phyloP scores from a whole-genome alignment of 2,888 invertebrate species.

The Entomobrya multifasciata region DNA sequence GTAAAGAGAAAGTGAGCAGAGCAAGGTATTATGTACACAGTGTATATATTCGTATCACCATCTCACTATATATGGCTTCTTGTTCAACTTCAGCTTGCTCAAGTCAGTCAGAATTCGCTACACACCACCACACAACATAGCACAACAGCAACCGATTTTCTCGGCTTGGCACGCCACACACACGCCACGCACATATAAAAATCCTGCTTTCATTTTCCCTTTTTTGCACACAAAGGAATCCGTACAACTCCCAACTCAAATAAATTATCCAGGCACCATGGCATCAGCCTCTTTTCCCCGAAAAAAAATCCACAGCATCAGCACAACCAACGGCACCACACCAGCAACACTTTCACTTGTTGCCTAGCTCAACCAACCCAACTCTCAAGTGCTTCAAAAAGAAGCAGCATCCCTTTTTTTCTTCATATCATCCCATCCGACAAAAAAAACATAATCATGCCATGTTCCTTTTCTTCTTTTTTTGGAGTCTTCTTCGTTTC shows the following conservation, averaged over 20 bases:
- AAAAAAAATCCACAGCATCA: too few species aligned
- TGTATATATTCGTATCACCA: too few species aligned
- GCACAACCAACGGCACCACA: not conserved
- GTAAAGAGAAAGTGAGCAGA: not conserved
- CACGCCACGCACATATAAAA: not conserved
- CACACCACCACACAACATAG: not conserved
- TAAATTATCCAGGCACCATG: conserved; percentile 46
- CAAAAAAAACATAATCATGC: not conserved
- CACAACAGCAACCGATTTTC: too few species aligned
- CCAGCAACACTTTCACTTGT: conserved; percentile 16
- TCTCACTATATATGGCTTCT: not conserved
- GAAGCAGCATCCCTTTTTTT: not conserved
- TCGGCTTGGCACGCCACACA: not conserved
- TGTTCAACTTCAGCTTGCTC: not conserved
- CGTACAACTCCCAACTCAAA: conserved; percentile 54
- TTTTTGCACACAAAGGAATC: conserved; percentile 2
- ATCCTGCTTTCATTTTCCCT: not conserved
- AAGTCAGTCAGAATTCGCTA: not conserved
- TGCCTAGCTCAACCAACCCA: not conserved
- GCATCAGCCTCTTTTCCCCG: too few species aligned
- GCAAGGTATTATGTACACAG: too few species aligned
- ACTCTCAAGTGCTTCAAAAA: not conserved
- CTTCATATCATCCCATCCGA: not conserved
- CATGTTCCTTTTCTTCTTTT: not conserved
- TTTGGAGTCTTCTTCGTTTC: not conserved